Conservation (phyloP, 2,797 vertebrate genomes). For the Sphenopsis melanotis region DNA sequence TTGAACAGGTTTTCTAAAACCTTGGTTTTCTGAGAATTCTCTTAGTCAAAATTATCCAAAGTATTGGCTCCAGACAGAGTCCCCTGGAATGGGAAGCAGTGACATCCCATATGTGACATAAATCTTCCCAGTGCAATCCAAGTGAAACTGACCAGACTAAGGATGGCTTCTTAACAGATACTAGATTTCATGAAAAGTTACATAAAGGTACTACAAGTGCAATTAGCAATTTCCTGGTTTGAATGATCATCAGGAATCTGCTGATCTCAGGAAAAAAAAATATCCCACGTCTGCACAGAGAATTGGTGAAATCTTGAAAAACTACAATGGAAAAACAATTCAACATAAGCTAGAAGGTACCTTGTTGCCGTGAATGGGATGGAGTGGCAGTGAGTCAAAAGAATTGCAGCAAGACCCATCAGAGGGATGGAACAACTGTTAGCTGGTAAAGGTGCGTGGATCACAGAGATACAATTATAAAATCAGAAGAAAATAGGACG, state of each 20-base stretch:
- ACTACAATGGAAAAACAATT: neutral
- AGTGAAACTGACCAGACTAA: neutral
- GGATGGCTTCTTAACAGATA: neutral
- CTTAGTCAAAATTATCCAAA: neutral
- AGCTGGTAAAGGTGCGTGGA: neutral
- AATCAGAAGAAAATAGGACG: slow-evolving; percentile 24
- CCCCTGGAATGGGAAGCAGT: neutral
- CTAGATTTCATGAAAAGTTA: neutral
- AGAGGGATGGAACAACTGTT: neutral
- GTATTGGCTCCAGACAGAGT: neutral
- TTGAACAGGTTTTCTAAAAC: neutral
- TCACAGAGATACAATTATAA: neutral
- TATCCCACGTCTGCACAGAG: rapidly evolving
- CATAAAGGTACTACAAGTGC: neutral
- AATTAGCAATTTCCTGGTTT: neutral
- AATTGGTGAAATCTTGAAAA: neutral
- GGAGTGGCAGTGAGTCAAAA: neutral
- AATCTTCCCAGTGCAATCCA: neutral
- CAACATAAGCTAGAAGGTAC: neutral
- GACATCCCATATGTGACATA: neutral
- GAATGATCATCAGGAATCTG: neutral
- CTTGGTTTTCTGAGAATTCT: neutral
- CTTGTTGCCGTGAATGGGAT: neutral
- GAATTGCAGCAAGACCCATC: neutral
- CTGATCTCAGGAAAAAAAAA: neutral